Percentiles rank a stretch among this genome's conserved stretches.
Evolutionary conservation across 2,888 invertebrate genomes (phyloP).

Genomic region (Embidobia sp.): DNA sequence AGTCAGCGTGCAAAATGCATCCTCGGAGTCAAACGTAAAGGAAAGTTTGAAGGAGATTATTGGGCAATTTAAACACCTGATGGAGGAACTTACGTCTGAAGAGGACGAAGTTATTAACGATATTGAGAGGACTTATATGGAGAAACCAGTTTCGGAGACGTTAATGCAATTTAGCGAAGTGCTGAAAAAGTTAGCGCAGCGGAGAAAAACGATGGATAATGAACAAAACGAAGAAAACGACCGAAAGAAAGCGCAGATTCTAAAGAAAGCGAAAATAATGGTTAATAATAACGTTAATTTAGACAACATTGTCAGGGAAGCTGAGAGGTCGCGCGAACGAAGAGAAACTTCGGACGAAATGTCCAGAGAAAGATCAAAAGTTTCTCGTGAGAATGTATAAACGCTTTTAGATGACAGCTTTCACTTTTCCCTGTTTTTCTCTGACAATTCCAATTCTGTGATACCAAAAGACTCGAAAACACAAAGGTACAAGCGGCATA

Average conservation of each 20-base stretch:
- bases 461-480: constrained; percentile 59
- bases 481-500: constrained; percentile 31
- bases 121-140: constrained; percentile 74
- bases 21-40: constrained; percentile 71
- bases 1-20: constrained; percentile 40
- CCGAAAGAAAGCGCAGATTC: constrained; percentile 46
- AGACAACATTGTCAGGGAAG: constrained; percentile 25
- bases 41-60: constrained; percentile 77
- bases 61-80: constrained; percentile 76
- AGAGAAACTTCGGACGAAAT: constrained; percentile 1
- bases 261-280: constrained; percentile 42
- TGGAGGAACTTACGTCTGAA: constrained; percentile 75
- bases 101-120: constrained; percentile 74
- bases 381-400: constrained; percentile 49
- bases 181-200: constrained; percentile 74
- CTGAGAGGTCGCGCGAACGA: constrained; percentile 34
- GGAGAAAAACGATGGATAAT: constrained; percentile 68
- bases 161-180: constrained; percentile 77
- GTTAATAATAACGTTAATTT: constrained; percentile 49
- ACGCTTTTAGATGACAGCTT: constrained; percentile 44
- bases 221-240: constrained; percentile 46
- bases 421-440: constrained; percentile 41
- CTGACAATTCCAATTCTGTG: constrained; percentile 62
- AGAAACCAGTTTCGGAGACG: constrained; percentile 76
- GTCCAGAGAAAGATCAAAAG: constrained; percentile 21